Base-by-base conservation (phyloP, 2,797 vertebrate species). In the Chaunax sp. region DNA sequence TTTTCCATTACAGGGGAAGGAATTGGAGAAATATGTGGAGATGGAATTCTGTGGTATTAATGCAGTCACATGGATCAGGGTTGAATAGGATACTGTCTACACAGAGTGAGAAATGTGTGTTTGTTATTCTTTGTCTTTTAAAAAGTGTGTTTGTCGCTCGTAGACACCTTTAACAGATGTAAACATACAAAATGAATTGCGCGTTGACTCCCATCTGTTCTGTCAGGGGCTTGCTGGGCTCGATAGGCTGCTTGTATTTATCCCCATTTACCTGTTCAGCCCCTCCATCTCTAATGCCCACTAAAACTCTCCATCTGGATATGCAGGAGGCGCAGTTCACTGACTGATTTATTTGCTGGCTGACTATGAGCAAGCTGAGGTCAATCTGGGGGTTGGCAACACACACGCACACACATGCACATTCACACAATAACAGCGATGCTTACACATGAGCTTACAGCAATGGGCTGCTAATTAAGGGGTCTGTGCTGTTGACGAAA, bases 401-500 rank as follows among this genome's bases (percentile, higher is more conserved):
- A 64, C 6, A 46, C 65, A 69, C 18, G 46, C 62, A 56, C 20
- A 65, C 12, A 45, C 63, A 33, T 59, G 57, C 40, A 70, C 58
- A 14, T 72, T 83, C 71, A 56, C 59, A 61, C 59, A 56, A 45
- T 66, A n/a, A 77, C 67, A 75, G 74, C 76, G 57, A 85, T 82
- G 81, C 84, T 86, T 85, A 84, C 80, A 82, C 77, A 82, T 82
- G 68, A 71, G 86, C 88, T 90, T 87, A 92, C 77, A 72, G 79
- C 77, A 76, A 67, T 18, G 19, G 73, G 69, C 72, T 64, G 81
- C 77, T 91, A 89, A 92, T 91, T 86, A 85, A 83, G 56, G 77
- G 83, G 80, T 69, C 72, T 69, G 79, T 14, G 28, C 81, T 87
- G 81, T 84, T 88, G 89, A 89, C 74, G 60, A 83, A 88, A 76